Conservation (phyloP, 2,113 vertebrate genomes). For the Alligator sinensis region DNA sequence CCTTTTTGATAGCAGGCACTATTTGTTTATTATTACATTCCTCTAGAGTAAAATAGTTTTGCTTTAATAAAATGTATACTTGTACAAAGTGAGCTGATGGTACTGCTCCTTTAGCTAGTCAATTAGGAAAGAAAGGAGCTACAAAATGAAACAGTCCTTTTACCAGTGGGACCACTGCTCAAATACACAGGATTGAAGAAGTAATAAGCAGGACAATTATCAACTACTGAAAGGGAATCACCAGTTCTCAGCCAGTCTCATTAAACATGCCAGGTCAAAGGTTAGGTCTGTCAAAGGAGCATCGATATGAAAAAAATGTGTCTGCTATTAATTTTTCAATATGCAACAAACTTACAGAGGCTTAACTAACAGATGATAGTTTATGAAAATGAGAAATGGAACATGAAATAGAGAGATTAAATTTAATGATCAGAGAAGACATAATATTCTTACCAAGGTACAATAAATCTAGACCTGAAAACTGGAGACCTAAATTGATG, state of each 20-base stretch:
- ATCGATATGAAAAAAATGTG: neutral
- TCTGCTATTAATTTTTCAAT: slow-evolving; percentile 22
- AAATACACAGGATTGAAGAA: rapidly evolving
- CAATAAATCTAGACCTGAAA: neutral
- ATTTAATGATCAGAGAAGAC: neutral
- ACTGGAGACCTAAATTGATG: rapidly evolving
- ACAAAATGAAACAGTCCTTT: rapidly evolving
- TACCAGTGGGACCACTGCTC: rapidly evolving
- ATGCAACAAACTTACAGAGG: neutral
- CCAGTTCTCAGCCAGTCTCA: neutral
- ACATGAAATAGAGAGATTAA: neutral
- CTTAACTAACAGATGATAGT: neutral
- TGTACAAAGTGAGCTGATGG: neutral
- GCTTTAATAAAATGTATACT: neutral
- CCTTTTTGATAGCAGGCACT: neutral
- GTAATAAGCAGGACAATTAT: neutral
- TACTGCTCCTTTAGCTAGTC: neutral
- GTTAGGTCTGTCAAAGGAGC: neutral
- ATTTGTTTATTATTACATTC: neutral
- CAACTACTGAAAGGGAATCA: neutral
- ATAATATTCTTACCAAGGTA: neutral
- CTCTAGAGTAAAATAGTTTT: neutral
- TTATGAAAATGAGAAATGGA: neutral
- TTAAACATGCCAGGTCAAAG: neutral
- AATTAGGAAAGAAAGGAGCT: neutral